phyloP scores from a whole-genome alignment of 2,797 vertebrate genomes.

The Crenuchus spilurus region DNA sequence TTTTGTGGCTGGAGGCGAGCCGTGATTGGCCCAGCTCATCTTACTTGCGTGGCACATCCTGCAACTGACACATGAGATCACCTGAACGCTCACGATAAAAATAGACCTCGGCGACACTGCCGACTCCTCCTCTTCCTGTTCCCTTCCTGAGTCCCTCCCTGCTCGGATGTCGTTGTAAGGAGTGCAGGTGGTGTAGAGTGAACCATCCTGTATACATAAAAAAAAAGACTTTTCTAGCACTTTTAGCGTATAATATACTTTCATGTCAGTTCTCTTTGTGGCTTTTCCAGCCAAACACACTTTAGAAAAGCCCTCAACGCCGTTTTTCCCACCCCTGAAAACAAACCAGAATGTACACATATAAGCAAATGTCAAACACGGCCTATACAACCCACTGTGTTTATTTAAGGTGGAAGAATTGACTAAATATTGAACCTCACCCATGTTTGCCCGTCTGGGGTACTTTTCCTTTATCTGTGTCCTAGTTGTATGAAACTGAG shows the following conservation, averaged over 20 bases:
- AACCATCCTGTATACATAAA: not conserved
- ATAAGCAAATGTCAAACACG: conserved; percentile 63
- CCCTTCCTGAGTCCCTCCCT: conserved; percentile 3
- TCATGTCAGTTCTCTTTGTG: too few species aligned
- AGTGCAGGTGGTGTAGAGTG: not conserved
- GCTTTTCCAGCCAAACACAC: too few species aligned
- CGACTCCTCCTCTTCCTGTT: conserved; percentile 40
- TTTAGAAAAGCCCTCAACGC: not conserved
- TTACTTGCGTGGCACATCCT: conserved; percentile 79
- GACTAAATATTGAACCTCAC: conserved; percentile 76
- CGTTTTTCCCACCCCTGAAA: conserved; percentile 27
- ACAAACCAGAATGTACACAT: conserved; percentile 60
- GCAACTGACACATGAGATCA: conserved; percentile 75
- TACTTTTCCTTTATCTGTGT: conserved; percentile 63
- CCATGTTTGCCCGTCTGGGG: conserved; percentile 73
- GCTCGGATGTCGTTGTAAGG: conserved; percentile 20
- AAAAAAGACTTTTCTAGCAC: too few species aligned
- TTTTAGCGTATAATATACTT: too few species aligned
- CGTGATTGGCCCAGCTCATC: conserved; percentile 69
- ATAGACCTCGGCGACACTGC: conserved; percentile 53
- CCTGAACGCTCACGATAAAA: conserved; percentile 59
- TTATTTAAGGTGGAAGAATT: conserved; percentile 80
- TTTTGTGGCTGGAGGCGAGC: conserved; percentile 68
- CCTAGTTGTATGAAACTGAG: conserved; percentile 58
- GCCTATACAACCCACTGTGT: conserved; percentile 66